These are phyloP conservation scores for Austrofundulus limnaeus DNA, from an alignment of 2,113 vertebrate species.

Conservation along the genomic window DNA sequence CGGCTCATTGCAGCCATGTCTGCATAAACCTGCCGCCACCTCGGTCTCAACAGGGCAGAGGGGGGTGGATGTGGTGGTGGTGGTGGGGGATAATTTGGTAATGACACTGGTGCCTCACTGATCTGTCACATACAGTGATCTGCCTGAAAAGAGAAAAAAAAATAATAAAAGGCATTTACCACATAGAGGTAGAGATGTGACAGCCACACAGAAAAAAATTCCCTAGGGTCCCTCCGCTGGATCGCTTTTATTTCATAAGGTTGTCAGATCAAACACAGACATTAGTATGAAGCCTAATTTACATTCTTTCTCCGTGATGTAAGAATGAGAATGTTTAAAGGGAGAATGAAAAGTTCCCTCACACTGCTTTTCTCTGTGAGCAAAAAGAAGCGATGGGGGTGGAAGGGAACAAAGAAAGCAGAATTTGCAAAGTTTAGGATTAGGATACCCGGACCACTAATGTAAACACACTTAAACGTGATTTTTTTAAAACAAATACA, in stretches of 20 bases:
- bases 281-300: conserved; percentile 26
- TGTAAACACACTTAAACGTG: not conserved
- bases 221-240: conserved; percentile 37
- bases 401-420: not conserved
- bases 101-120: conserved; percentile 32
- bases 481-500: conserved; percentile 2
- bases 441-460: not conserved
- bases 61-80: conserved; percentile 65
- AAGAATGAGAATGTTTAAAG: not conserved
- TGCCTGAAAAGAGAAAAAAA: not conserved
- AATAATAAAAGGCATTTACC: conserved; percentile 34
- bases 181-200: conserved; percentile 27
- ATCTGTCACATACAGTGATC: conserved; percentile 32
- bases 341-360: not conserved
- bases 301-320: conserved; percentile 22
- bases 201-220: conserved; percentile 45
- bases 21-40: conserved; percentile 82
- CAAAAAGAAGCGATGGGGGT: not conserved
- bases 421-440: conserved; percentile 1
- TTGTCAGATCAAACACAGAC: conserved; percentile 43
- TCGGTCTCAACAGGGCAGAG: conserved; percentile 76
- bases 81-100: no score
- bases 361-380: not conserved
- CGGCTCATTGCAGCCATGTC: conserved; percentile 79
- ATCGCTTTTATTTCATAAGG: conserved; percentile 22